Evolutionary conservation across 2,797 vertebrate species (phyloP), one percentile per base, ranked within the genome.

Genomic region (Morus bassanus): DNA sequence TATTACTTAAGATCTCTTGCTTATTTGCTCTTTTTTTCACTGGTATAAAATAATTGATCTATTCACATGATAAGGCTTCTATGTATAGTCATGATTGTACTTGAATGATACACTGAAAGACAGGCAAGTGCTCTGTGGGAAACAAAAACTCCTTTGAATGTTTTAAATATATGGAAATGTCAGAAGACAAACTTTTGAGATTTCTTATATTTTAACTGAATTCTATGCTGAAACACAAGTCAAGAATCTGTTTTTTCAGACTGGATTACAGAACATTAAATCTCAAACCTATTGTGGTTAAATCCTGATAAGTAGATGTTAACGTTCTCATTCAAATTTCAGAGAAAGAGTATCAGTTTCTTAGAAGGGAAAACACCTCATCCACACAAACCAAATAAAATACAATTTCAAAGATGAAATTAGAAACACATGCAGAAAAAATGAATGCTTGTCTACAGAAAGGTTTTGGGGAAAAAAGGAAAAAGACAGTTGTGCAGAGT

Each of bases 401-500:
- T 25, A 12, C 3, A 25, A 3, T 43, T 91, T 81, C 31, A 68
- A 60, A 64, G n/a, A n/a, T 18, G 16, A 57, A 78, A 68, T 9
- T 28, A 81, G 45, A 81, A 81, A 67, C 4, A 30, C 3, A 33
- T 6, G 6, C 5, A 79, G 37, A 53, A 79, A 46, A 37, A 72
- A 46, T 7, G 21, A 64, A 45, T 10, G 4, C 1, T 21, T 4
- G 2, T 86, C n/a, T 59, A 10, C 35, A 43, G 53, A 86, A 54
- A 0, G 6, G 0, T 6, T 76, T 83, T 48, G 4, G 8, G 13
- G 2, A 5, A 48, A 51, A 60, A 39, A 24, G 3, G 7, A n/a
- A 31, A 43, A 48, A 73, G 8, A 18, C 8, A 46, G 8, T 12
- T 59, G 6, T 68, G 27, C 27, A 41, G 9, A 31, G 3, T 4